Evolutionary conservation across 2,888 invertebrate species (phyloP), one percentile per base, ranked within the genome.

Genomic region (Adelognathus sp.): DNA sequence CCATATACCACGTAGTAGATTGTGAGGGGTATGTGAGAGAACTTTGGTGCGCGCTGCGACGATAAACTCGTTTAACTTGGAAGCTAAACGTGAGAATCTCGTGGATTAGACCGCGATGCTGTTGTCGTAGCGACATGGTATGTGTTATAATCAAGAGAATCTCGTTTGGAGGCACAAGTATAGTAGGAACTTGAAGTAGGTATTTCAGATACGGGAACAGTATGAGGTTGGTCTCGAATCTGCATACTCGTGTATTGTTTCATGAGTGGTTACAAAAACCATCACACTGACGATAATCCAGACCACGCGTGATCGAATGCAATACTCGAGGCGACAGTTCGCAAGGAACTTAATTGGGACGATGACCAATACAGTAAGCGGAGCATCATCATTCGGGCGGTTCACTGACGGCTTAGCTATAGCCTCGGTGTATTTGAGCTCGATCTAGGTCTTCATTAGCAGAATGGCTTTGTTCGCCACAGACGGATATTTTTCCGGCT

Each of bases 401-500:
- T 46, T 76, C 58, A 70, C 66, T 50, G 18, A 2, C 33, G 75
- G 60, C 69, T 70, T 66, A 64, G 63, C 54, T 64, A 41, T 44
- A 46, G 64, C 56, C 24, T 74, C 14, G 4, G 66, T 27, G 27
- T 33, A 58, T 50, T 3, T 27, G 21, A 16, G 46, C 39, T 44
- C 7, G 36, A 54, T 16, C 7, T 16, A n/a, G 31, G 60, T 60
- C 18, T 4, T 44, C 6, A 14, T 3, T n/a, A 16, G 9, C 16
- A 5, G 33, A n/a, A 50, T 14, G 16, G 36, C 31, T 70, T 27
- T 6, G 21, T n/a, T 58, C 27, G 27, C 11, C 33, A 61, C 71
- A 29, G 54, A 71, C 76, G 79, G 79, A 78, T 79, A 75, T 83
- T 80, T 84, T n/a, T n/a, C n/a, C n/a, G n/a, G n/a, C n/a, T n/a